Percentiles rank a stretch among this genome's conserved stretches.
Evolutionary conservation across 2,888 invertebrate genomes (phyloP).

Genomic region (Sinhomidia bicolor): DNA sequence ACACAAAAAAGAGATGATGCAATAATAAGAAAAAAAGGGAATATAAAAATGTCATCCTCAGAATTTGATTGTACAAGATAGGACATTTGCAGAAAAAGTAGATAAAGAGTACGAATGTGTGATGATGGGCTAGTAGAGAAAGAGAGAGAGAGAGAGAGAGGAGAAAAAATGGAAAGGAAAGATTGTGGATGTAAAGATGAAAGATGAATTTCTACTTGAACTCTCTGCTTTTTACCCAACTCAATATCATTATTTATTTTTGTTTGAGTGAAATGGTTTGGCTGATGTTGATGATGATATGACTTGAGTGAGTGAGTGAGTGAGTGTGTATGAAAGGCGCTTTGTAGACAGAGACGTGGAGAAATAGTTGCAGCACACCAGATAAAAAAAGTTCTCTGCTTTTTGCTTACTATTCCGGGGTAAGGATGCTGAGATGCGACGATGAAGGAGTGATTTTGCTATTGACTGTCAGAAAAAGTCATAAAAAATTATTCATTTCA

Average conservation of each 20-base stretch:
- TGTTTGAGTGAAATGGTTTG: slow-evolving; percentile 22
- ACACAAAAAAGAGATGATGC: background rate
- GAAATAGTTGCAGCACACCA: too few relatives aligned
- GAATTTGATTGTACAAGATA: background rate
- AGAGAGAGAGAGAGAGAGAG: too few relatives aligned
- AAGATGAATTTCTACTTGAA: slow-evolving; percentile 30
- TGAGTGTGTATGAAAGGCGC: background rate
- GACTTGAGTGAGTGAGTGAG: slow-evolving; percentile 4
- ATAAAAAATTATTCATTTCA: slow-evolving; percentile 41
- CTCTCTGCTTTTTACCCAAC: background rate
- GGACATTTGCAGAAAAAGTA: background rate
- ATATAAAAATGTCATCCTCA: slow-evolving; percentile 34
- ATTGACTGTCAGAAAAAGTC: slow-evolving; percentile 46
- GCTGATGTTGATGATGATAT: background rate
- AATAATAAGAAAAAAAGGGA: background rate
- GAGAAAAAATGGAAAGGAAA: too few relatives aligned
- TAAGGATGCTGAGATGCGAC: background rate
- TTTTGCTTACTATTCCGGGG: too few relatives aligned
- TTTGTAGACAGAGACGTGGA: background rate
- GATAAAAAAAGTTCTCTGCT: too few relatives aligned
- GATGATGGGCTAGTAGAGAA: too few relatives aligned
- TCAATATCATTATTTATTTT: slow-evolving; percentile 24
- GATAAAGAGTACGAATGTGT: background rate
- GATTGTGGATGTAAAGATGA: background rate
- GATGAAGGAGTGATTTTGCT: slow-evolving; percentile 19